Evolutionary conservation across 2,888 invertebrate genomes (phyloP).

Genomic region (Agrilus cyanescens): DNA sequence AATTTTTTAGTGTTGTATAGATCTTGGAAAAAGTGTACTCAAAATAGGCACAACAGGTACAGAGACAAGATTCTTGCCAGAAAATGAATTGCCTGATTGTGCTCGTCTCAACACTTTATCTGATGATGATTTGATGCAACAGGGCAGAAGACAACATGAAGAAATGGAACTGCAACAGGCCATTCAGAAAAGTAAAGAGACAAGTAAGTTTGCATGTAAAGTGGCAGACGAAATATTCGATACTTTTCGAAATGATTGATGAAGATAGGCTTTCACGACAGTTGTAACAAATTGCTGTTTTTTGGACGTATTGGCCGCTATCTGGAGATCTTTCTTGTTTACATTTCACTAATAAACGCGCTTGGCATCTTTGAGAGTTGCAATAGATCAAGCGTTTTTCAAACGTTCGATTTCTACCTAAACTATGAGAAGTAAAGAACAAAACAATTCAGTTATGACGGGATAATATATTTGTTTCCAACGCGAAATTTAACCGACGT

Average conservation of each 20-base stretch:
- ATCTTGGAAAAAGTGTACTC: conserved; percentile 76
- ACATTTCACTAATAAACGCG: no score
- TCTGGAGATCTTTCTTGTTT: no score
- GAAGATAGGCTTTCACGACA: neutral
- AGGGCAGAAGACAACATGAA: conserved; percentile 46
- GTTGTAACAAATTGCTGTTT: neutral
- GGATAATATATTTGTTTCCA: no score
- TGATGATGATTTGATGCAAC: conserved; percentile 47
- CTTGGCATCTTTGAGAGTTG: no score
- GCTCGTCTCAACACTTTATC: conserved; percentile 63
- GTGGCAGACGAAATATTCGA: no score
- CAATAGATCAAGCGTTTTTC: no score
- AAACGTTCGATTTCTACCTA: no score
- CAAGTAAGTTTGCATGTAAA: conserved; percentile 14
- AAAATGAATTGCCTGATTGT: conserved; percentile 61
- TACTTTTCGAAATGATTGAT: no score
- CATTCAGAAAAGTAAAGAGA: conserved; percentile 53
- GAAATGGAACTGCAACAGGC: conserved; percentile 60
- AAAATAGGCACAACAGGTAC: conserved; percentile 91
- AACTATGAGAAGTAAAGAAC: no score
- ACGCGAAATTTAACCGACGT: no score
- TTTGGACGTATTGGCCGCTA: no score
- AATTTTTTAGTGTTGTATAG: conserved; percentile 67
- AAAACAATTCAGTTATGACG: no score
- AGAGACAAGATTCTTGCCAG: conserved; percentile 77